Conservation (phyloP, 2,113 vertebrate species). For the Nycticryphes semicollaris region DNA sequence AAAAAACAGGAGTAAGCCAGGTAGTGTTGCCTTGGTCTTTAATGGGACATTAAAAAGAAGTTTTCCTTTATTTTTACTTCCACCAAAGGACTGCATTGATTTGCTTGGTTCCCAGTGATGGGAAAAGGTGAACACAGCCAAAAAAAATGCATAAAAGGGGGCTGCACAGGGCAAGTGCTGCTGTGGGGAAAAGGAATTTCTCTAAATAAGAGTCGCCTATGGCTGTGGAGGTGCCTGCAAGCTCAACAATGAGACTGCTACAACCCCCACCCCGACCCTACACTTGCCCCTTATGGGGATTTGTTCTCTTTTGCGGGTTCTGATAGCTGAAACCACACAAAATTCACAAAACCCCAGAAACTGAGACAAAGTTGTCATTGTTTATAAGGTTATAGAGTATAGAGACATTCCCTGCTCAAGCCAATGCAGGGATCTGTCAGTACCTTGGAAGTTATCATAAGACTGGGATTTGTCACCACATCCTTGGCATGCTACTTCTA, state of each 20-base stretch:
- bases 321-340: background rate
- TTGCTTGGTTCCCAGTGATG: background rate
- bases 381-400: background rate
- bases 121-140: background rate
- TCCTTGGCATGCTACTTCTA: fast-evolving
- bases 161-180: background rate
- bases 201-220: background rate
- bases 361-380: background rate
- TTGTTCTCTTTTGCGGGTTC: background rate
- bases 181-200: background rate
- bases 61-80: background rate
- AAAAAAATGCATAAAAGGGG: background rate
- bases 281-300: background rate
- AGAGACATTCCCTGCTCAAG: fast-evolving
- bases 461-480: background rate
- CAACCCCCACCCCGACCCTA: background rate
- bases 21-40: background rate
- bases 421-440: background rate
- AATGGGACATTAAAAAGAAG: background rate
- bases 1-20: background rate
- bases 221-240: background rate
- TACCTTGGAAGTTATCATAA: background rate
- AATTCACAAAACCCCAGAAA: background rate
- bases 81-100: background rate
- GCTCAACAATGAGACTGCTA: background rate